phyloP scores from a whole-genome alignment of 1,140 invertebrate genomes.

The Aphidius gifuensis region DNA sequence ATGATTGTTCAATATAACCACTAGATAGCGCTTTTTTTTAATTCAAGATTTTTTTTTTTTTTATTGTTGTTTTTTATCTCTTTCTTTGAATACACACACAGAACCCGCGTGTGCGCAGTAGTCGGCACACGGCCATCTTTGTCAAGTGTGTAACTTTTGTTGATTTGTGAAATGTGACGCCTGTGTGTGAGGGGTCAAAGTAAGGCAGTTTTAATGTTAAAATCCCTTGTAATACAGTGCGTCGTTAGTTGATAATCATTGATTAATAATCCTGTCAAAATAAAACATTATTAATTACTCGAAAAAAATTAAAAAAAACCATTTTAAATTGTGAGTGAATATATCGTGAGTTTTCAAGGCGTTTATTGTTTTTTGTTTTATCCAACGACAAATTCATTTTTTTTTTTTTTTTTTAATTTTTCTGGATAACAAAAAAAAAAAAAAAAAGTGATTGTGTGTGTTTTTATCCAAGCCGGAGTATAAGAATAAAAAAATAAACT shows the following conservation, averaged over 20 bases:
- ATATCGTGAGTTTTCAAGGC: no score
- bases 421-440: no score
- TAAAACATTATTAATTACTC: not conserved
- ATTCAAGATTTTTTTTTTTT: no score
- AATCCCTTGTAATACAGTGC: slow-evolving; percentile 11
- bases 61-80: not conserved
- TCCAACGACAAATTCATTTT: no score
- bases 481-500: no score
- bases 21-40: not conserved
- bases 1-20: no score
- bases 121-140: slow-evolving; percentile 47
- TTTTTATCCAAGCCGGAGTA: no score
- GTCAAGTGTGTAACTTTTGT: slow-evolving; percentile 55
- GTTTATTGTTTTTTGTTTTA: no score
- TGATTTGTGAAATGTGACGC: slow-evolving; percentile 57
- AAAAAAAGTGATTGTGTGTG: no score
- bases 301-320: not conserved
- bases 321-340: no score
- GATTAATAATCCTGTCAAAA: slow-evolving; percentile 5
- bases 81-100: not conserved
- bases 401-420: no score
- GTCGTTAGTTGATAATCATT: slow-evolving; percentile 6
- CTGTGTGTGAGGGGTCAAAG: slow-evolving; percentile 15
- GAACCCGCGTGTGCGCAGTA: slow-evolving; percentile 23
- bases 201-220: no score